These are phyloP conservation scores for Scaptomyza tumidula DNA, from an alignment of 2,888 invertebrate species.

Conservation along the genomic window DNA sequence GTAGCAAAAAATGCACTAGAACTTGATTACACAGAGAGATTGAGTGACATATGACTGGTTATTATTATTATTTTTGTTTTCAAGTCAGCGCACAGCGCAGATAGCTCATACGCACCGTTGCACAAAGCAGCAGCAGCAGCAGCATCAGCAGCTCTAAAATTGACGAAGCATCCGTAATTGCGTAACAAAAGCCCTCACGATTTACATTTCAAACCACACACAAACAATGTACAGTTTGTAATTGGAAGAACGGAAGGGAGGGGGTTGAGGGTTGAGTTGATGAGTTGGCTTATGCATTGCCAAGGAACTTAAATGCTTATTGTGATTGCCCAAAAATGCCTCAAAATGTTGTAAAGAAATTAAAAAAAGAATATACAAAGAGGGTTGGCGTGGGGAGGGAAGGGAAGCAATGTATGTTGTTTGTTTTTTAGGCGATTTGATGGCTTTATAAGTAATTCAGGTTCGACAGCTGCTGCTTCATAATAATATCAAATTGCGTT, in stretches of 20 bases:
- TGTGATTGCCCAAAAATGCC: slow-evolving; percentile 61
- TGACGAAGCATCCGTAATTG: slow-evolving; percentile 37
- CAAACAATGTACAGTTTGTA: slow-evolving; percentile 49
- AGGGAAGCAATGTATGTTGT: slow-evolving; percentile 5
- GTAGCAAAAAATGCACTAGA: not conserved
- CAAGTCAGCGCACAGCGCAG: slow-evolving; percentile 35
- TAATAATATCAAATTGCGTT: slow-evolving; percentile 46
- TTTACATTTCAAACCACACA: slow-evolving; percentile 26
- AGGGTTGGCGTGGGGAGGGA: not conserved
- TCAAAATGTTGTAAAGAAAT: slow-evolving; percentile 18
- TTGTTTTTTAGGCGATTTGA: slow-evolving; percentile 42
- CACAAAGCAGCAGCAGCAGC: slow-evolving; percentile 38
- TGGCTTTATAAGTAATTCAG: slow-evolving; percentile 58
- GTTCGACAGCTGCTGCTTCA: slow-evolving; percentile 47
- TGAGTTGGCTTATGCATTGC: slow-evolving; percentile 30
- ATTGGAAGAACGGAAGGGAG: slow-evolving; percentile 8
- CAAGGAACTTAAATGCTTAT: slow-evolving; percentile 49
- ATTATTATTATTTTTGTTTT: slow-evolving; percentile 12
- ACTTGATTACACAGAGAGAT: slow-evolving; percentile 25
- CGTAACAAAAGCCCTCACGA: slow-evolving; percentile 30
- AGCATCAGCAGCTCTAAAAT: slow-evolving; percentile 22
- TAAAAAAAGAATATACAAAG: slow-evolving; percentile 10
- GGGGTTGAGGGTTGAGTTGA: not conserved
- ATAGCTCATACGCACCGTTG: slow-evolving; percentile 69
- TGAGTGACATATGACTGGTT: slow-evolving; percentile 40